Conservation (phyloP, 2,797 vertebrate genomes). For the Apogon talboti region DNA sequence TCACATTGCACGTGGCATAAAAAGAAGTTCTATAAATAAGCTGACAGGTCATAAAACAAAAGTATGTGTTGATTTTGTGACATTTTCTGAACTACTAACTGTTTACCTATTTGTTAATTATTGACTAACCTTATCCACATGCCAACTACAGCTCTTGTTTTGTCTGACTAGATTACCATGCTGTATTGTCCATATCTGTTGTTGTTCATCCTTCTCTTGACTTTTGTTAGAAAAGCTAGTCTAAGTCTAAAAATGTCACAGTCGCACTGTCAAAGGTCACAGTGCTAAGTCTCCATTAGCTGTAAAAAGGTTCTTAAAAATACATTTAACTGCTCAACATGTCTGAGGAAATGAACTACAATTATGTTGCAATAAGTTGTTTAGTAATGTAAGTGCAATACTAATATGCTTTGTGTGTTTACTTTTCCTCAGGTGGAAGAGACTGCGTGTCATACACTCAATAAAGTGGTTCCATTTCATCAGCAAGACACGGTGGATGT, state of each 20-base stretch:
- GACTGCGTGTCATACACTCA: constrained; percentile 40
- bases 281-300: constrained; percentile 12
- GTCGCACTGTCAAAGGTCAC: constrained; percentile 50
- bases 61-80: constrained; percentile 23
- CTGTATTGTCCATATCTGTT: constrained; percentile 10
- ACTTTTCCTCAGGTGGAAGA: constrained; percentile 64
- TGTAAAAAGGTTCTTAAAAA: constrained; percentile 37
- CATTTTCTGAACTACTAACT: background rate
- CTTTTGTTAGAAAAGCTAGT: constrained; percentile 41
- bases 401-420: constrained; percentile 55
- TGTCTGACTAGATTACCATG: background rate
- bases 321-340: constrained; percentile 4
- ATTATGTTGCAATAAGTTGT: constrained; percentile 1
- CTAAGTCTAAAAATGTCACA: constrained; percentile 50
- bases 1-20: constrained; percentile 38
- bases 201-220: constrained; percentile 37
- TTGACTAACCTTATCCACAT: background rate
- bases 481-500: constrained; percentile 33
- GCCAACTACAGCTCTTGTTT: background rate
- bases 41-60: constrained; percentile 58
- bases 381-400: background rate
- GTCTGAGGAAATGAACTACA: background rate
- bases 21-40: constrained; percentile 50
- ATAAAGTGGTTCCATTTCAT: constrained; percentile 34
- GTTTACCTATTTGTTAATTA: background rate